Conservation (phyloP, 2,797 vertebrate genomes). For the Chiloscyllium punctatum region DNA sequence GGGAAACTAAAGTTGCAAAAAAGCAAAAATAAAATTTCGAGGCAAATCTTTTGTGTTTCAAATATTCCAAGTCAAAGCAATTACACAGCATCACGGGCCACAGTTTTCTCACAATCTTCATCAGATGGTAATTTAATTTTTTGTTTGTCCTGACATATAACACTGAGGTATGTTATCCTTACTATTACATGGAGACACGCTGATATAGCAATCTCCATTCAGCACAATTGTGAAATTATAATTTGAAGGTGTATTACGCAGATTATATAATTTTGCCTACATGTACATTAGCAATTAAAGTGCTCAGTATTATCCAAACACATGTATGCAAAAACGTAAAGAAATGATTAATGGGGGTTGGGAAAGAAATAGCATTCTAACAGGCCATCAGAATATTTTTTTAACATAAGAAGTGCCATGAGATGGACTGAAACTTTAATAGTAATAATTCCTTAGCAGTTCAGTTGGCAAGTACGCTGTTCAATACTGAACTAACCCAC, state of each 20-base stretch:
- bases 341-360: background rate
- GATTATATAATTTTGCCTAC: background rate
- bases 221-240: conserved; percentile 1
- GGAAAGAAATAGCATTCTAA: background rate
- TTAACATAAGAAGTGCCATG: background rate
- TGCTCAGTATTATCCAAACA: background rate
- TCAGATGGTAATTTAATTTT: conserved; percentile 16
- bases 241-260: background rate
- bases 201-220: conserved; percentile 29
- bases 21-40: conserved; percentile 1
- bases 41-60: background rate
- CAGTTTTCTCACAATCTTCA: conserved; percentile 6
- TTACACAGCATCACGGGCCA: conserved; percentile 10
- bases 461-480: too few relatives aligned
- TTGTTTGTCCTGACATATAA: conserved; percentile 17
- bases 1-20: conserved; percentile 32
- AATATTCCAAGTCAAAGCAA: background rate
- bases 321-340: too few relatives aligned
- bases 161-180: background rate
- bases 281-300: background rate
- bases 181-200: background rate
- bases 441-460: background rate
- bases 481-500: background rate
- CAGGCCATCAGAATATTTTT: background rate
- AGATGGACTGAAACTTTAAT: background rate